These are phyloP conservation scores for Paracentrotus lividus DNA, from an alignment of 53 echinoderm and acorn worm species.

Conservation along the genomic window DNA sequence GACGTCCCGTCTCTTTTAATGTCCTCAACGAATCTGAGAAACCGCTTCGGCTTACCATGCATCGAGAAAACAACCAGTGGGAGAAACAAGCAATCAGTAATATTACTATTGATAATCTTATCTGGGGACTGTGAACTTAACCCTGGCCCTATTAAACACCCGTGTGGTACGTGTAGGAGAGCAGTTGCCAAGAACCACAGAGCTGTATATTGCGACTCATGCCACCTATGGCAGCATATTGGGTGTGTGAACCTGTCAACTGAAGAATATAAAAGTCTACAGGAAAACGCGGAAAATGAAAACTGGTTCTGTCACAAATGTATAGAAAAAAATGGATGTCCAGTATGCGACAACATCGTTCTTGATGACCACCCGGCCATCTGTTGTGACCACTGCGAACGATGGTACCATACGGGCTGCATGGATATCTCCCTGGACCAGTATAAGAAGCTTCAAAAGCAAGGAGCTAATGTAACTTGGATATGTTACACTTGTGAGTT, in stretches of 20 bases:
- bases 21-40: too few relatives aligned
- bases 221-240: too few relatives aligned
- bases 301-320: neutral
- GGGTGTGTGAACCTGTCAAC: constrained; percentile 3
- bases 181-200: constrained; percentile 42
- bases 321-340: constrained; percentile 22
- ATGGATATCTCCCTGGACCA: too few relatives aligned
- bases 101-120: too few relatives aligned
- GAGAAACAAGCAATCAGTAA: too few relatives aligned
- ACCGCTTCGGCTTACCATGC: too few relatives aligned
- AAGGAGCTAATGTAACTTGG: too few relatives aligned
- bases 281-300: neutral
- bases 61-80: too few relatives aligned
- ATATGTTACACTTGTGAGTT: too few relatives aligned
- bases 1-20: too few relatives aligned
- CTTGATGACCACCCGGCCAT: constrained; percentile 14
- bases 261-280: neutral
- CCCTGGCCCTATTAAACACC: constrained; percentile 31
- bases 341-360: neutral
- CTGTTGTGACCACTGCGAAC: constrained; percentile 21
- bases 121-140: constrained; percentile 40
- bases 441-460: too few relatives aligned
- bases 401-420: neutral
- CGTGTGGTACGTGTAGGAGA: constrained; percentile 22
- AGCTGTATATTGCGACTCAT: too few relatives aligned